Percentiles rank a stretch among this genome's conserved stretches.
Evolutionary conservation across 2,888 invertebrate genomes (phyloP).

Genomic region (Synergus japonicus): DNA sequence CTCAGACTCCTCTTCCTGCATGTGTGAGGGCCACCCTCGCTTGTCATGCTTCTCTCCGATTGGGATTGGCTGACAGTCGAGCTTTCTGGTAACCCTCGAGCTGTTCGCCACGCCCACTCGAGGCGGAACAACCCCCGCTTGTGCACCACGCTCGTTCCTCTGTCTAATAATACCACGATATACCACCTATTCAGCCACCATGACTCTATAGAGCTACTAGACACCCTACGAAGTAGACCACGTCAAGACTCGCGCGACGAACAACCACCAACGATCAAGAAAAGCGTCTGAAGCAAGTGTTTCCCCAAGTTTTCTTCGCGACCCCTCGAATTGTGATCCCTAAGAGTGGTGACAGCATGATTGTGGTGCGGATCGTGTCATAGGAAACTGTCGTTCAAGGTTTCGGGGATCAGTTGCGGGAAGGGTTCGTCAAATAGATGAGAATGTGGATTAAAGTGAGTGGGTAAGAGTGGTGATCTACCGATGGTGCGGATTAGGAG

Average conservation of each 20-base stretch:
- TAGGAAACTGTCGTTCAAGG: background rate
- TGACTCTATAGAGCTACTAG: slow-evolving; percentile 67
- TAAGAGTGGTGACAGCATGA: background rate
- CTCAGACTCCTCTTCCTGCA: background rate
- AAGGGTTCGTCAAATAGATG: slow-evolving; percentile 20
- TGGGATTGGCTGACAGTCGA: slow-evolving; percentile 62
- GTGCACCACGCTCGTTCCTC: slow-evolving; percentile 54
- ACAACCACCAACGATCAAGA: slow-evolving; percentile 8
- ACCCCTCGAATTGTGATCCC: slow-evolving; percentile 12
- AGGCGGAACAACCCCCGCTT: slow-evolving; percentile 67
- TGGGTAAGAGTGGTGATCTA: slow-evolving; percentile 30
- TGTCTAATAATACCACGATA: slow-evolving; percentile 74
- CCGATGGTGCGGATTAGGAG: slow-evolving; percentile 35
- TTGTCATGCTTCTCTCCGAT: slow-evolving; percentile 45
- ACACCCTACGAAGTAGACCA: slow-evolving; percentile 64
- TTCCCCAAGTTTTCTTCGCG: slow-evolving; percentile 14
- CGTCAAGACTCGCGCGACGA: slow-evolving; percentile 44
- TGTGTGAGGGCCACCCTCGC: slow-evolving; percentile 47
- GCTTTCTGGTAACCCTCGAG: slow-evolving; percentile 64
- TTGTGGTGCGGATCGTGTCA: background rate
- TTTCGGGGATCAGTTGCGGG: background rate
- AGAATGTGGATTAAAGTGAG: slow-evolving; percentile 47
- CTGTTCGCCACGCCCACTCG: slow-evolving; percentile 65
- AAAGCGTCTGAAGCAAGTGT: background rate
- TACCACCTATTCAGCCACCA: slow-evolving; percentile 74